Evolutionary conservation across 2,888 invertebrate species (phyloP), one percentile per base, ranked within the genome.

Genomic region (Nymphalis polychloros): DNA sequence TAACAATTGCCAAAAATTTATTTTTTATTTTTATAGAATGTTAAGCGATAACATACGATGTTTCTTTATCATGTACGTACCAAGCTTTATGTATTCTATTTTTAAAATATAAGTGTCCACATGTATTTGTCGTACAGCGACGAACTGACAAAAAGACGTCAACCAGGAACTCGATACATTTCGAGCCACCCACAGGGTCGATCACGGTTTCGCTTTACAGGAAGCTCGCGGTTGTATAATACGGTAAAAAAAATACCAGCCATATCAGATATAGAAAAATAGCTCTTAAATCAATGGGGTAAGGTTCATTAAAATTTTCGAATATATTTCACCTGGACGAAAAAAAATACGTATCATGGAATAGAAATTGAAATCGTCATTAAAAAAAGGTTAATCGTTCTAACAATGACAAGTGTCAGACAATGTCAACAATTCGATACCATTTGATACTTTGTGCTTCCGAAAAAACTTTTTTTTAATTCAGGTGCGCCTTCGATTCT

Each of bases 221-320:
- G 92, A 91, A 89, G 86, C 84, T 78, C 79, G 79, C 81, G 82
- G 86, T 86, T 84, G 84, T 82, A 85, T 85, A 84, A 88, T 87
- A 86, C 84, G 81, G 79, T 82, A 17, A 35, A 84, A 76, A 79
- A 80, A 78, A 76, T 76, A 78, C 78, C 55, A 35, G 55, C 55
- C 57, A 2, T 23, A 62, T 49, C 23, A 41, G 23, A 80, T 79
- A 76, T 73, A 76, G 81, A 76, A 65, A 61, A 55, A 20, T 77
- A 19, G 75, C 80, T 79, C 73, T 71, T 82, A 79, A 10, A 0
- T 0, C 59, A 8, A 60, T 3, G 41, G 1, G 4, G 20, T 67
- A 75, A 72, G 63, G 41, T 55, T 50, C 50, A 55, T 55, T 8
- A 55, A 31, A n/a, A 8, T 55, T 1, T 0, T 52, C 31, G 31